Percentiles rank a stretch among this genome's conserved stretches.
Conservation (phyloP, 2,797 vertebrate genomes). For the Phalanger gymnotis region DNA sequence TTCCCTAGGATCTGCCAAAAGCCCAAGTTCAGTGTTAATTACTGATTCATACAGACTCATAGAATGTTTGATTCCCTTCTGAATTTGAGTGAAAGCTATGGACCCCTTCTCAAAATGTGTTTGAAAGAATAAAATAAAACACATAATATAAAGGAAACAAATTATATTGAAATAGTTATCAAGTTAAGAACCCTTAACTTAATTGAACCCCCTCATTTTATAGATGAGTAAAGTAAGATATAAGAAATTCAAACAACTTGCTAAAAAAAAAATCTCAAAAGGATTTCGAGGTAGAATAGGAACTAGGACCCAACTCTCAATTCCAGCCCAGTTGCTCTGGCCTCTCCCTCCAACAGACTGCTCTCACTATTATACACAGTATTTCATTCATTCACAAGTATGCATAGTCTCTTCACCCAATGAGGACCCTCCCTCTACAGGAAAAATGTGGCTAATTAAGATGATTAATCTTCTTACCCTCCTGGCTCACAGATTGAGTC, state of each 20-base stretch:
- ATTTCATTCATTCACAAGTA: neutral
- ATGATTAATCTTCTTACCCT: neutral
- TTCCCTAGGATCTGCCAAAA: neutral
- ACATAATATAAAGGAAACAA: neutral
- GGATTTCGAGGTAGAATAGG: neutral
- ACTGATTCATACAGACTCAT: neutral
- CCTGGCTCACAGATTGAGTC: neutral
- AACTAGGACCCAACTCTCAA: neutral
- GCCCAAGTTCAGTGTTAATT: neutral
- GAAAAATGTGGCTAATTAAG: neutral
- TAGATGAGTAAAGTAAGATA: neutral
- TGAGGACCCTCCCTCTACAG: neutral
- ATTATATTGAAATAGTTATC: neutral
- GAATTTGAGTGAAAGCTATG: neutral
- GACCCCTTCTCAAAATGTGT: neutral
- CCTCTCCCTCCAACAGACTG: neutral
- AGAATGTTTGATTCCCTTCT: neutral
- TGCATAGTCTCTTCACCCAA: neutral
- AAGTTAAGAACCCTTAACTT: neutral
- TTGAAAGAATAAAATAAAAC: neutral
- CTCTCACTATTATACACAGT: neutral
- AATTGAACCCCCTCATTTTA: neutral
- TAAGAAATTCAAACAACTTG: neutral
- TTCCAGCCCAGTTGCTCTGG: neutral
- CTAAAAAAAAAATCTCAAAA: neutral